Percentiles rank a stretch among this genome's conserved stretches.
Conservation (phyloP, 2,797 vertebrate genomes). For the Acanthiza pusilla region DNA sequence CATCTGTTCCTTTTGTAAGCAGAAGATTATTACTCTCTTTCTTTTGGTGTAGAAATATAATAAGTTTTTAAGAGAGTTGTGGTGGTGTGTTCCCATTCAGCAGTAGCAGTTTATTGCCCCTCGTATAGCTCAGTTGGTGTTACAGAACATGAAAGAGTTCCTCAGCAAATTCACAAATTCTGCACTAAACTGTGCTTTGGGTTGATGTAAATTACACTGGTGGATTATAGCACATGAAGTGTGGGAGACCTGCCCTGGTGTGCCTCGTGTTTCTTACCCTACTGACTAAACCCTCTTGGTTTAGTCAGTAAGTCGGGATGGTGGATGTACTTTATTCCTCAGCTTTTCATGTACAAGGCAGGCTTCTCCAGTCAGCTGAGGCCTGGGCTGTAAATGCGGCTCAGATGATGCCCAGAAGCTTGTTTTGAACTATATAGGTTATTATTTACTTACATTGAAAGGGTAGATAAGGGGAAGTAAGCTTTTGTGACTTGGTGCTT, state of each 20-base stretch:
- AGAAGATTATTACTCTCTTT: neutral
- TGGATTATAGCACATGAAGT: neutral
- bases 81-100: neutral
- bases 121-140: fast-evolving
- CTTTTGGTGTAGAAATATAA: neutral
- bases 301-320: neutral
- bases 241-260: neutral
- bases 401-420: neutral
- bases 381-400: neutral
- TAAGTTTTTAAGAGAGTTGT: neutral
- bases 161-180: neutral
- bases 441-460: neutral
- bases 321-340: neutral
- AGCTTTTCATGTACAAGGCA: neutral
- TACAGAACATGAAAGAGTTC: fast-evolving
- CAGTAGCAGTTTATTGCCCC: neutral
- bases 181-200: neutral
- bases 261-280: neutral
- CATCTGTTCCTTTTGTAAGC: neutral
- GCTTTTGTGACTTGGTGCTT: neutral
- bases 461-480: neutral
- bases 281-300: too few species aligned
- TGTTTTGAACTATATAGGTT: neutral
- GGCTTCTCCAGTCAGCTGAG: neutral
- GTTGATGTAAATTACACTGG: neutral